Evolutionary conservation across 2,113 vertebrate species (phyloP).

Genomic region (Perca schrenkii): DNA sequence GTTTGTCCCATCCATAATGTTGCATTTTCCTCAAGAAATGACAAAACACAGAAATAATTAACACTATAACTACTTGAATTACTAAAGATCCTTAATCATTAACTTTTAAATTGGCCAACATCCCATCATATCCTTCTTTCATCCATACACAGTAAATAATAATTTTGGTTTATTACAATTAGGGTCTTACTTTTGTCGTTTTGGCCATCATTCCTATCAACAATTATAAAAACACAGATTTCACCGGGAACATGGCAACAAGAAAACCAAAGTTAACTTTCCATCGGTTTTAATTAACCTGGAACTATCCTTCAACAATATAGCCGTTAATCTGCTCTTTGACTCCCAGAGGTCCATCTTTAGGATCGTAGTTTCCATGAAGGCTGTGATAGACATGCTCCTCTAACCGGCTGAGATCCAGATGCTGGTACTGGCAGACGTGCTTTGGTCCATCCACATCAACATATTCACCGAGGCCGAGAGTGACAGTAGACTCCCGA

Average conservation of each 20-base stretch:
- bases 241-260: not conserved
- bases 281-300: not conserved
- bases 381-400: slow-evolving; percentile 65
- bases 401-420: slow-evolving; percentile 52
- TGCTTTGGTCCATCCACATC: slow-evolving; percentile 42
- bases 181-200: not conserved
- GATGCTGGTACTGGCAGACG: slow-evolving; percentile 52
- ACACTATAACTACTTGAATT: not conserved
- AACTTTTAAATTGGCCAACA: not conserved
- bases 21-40: not conserved
- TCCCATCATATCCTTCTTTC: not conserved
- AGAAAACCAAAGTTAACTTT: not conserved
- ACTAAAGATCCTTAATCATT: not conserved
- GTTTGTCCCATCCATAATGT: not conserved
- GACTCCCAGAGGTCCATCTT: not conserved
- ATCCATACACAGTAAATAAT: slow-evolving; percentile 7
- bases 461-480: slow-evolving; percentile 31
- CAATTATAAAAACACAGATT: not conserved
- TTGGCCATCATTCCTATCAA: not conserved
- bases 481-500: slow-evolving; percentile 4
- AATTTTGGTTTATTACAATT: not conserved
- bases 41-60: not conserved
- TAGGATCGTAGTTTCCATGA: not conserved
- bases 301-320: not conserved
- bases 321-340: slow-evolving; percentile 24